Conservation (phyloP, 2,113 vertebrate species). For the Apeltes quadracus region DNA sequence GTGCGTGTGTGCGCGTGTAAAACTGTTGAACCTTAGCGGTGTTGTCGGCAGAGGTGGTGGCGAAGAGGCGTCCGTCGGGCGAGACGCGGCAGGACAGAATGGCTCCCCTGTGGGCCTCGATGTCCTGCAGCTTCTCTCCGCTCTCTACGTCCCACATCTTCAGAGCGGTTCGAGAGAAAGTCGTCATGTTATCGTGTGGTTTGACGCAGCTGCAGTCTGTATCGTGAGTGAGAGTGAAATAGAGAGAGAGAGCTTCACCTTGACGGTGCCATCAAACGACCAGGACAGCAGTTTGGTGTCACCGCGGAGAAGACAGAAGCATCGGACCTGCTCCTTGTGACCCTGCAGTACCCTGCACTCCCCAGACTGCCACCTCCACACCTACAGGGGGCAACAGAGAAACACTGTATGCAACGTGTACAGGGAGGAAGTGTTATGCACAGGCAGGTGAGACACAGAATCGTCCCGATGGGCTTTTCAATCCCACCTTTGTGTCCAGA, state of each 20-base stretch:
- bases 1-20: conserved; percentile 13
- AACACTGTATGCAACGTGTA: too few species aligned
- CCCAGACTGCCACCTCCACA: conserved; percentile 88
- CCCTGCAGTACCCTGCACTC: conserved; percentile 82
- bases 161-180: background rate
- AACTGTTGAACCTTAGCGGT: conserved; percentile 87
- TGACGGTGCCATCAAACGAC: conserved; percentile 93
- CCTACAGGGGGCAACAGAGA: conserved; percentile 72
- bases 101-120: conserved; percentile 85
- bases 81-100: conserved; percentile 91
- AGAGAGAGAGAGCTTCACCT: conserved; percentile 78
- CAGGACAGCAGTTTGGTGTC: conserved; percentile 87
- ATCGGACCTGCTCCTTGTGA: conserved; percentile 89
- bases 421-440: too few species aligned
- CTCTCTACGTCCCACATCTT: conserved; percentile 88
- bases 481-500: conserved; percentile 3
- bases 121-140: conserved; percentile 83
- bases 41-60: conserved; percentile 91
- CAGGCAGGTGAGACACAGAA: conserved; percentile 10
- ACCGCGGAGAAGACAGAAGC: conserved; percentile 83
- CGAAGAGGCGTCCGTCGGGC: conserved; percentile 83
- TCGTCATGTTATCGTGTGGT: background rate
- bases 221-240: background rate
- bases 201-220: conserved; percentile 1
- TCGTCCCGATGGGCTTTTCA: conserved; percentile 20